Conservation (phyloP, 1,140 invertebrate genomes). For the Drosophila sp. region DNA sequence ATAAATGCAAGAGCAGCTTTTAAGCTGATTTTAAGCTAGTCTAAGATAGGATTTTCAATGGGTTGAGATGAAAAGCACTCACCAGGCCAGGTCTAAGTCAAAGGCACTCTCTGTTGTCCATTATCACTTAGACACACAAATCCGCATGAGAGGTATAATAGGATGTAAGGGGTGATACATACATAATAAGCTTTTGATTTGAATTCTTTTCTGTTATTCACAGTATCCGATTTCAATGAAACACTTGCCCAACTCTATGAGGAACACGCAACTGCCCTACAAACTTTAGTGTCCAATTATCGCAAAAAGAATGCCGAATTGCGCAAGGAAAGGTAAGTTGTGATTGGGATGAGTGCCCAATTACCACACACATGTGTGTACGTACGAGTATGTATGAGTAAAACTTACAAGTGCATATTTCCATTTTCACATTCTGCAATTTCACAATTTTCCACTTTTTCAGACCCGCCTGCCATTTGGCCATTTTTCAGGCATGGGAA, state of each 20-base stretch:
- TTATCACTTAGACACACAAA: neutral
- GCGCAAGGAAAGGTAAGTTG: constrained; percentile 91
- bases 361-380: neutral
- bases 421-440: neutral
- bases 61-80: constrained; percentile 1
- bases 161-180: neutral
- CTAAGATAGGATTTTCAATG: constrained; percentile 1
- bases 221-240: constrained; percentile 97
- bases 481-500: constrained; percentile 96
- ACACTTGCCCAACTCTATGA: constrained; percentile 96
- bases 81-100: neutral
- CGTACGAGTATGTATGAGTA: neutral
- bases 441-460: constrained; percentile 19
- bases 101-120: neutral
- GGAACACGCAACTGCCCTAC: constrained; percentile 95
- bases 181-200: neutral
- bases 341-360: neutral
- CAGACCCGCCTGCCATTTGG: constrained; percentile 91
- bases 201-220: constrained; percentile 76
- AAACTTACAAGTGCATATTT: neutral
- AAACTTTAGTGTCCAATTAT: constrained; percentile 94
- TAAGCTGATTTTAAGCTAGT: constrained; percentile 21
- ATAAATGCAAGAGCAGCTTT: constrained; percentile 13
- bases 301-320: constrained; percentile 93
- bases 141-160: neutral